Evolutionary conservation across 2,888 invertebrate species (phyloP).

Genomic region (Ormyrus labotus): DNA sequence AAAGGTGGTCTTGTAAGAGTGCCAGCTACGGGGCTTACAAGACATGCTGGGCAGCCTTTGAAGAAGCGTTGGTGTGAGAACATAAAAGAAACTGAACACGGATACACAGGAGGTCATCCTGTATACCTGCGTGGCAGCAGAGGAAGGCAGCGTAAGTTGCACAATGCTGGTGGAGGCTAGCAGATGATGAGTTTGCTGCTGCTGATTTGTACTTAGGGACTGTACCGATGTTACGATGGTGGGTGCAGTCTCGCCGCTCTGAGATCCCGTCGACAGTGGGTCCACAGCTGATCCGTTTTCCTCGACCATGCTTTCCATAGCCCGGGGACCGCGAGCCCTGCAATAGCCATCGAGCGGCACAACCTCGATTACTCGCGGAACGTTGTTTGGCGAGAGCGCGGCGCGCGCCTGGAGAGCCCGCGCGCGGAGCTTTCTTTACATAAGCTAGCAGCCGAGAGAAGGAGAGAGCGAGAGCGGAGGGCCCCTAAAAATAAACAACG

Average conservation of each 20-base stretch:
- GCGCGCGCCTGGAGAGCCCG: conserved; percentile 1
- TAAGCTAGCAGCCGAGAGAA: conserved; percentile 21
- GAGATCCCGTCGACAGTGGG: conserved; percentile 78
- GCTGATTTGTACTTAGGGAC: conserved; percentile 74
- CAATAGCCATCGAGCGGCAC: conserved; percentile 69
- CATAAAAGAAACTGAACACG: conserved; percentile 63
- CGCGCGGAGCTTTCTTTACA: conserved; percentile 29
- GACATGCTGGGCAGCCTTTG: conserved; percentile 16
- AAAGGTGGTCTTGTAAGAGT: conserved; percentile 48
- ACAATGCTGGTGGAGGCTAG: conserved; percentile 86
- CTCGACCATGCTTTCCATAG: conserved; percentile 95
- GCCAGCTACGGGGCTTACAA: neutral
- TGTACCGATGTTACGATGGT: conserved; percentile 80
- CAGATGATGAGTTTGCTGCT: conserved; percentile 76
- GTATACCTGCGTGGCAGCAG: conserved; percentile 73
- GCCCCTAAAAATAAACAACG: conserved; percentile 50
- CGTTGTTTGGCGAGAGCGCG: neutral
- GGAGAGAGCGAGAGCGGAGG: neutral
- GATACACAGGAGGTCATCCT: conserved; percentile 62
- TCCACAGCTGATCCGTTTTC: conserved; percentile 86
- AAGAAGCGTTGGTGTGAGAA: neutral
- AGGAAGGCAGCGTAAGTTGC: conserved; percentile 85
- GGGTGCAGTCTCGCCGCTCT: conserved; percentile 76
- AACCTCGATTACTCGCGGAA: neutral
- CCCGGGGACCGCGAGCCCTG: conserved; percentile 81